These are phyloP conservation scores for Pelobates cultripes DNA, from an alignment of 2,797 vertebrate species.

Conservation along the genomic window DNA sequence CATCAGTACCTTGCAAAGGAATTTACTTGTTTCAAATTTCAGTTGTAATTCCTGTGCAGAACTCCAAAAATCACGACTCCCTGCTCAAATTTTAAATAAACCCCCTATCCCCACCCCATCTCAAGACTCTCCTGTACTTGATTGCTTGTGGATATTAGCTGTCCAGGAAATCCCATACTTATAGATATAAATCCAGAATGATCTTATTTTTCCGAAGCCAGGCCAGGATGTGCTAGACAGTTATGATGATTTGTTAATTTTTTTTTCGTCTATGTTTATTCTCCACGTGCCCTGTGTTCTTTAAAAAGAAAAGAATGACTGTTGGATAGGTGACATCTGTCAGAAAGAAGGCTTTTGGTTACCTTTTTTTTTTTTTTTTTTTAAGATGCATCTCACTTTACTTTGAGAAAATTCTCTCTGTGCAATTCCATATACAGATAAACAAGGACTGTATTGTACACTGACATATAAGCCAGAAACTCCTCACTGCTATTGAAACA, in stretches of 20 bases:
- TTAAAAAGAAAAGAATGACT: constrained; percentile 67
- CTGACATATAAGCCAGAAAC: constrained; percentile 68
- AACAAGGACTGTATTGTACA: constrained; percentile 71
- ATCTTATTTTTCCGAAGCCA: constrained; percentile 75
- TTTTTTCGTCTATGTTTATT: constrained; percentile 74
- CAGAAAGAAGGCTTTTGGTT: constrained; percentile 65
- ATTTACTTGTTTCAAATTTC: constrained; percentile 75
- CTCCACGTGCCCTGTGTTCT: constrained; percentile 70
- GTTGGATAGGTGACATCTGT: constrained; percentile 70
- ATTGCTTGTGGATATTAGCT: constrained; percentile 81
- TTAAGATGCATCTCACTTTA: constrained; percentile 67
- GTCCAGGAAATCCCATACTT: constrained; percentile 79
- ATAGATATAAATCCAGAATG: constrained; percentile 77
- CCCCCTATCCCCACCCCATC: constrained; percentile 53
- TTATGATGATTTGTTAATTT: constrained; percentile 79
- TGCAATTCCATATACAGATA: constrained; percentile 68
- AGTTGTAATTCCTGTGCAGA: constrained; percentile 71
- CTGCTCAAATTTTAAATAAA: constrained; percentile 75
- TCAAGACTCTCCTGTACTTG: constrained; percentile 70
- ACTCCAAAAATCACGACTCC: constrained; percentile 71
- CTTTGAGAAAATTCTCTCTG: constrained; percentile 66
- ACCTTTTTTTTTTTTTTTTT: constrained; percentile 42
- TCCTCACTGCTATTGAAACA: constrained; percentile 65
- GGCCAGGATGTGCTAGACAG: constrained; percentile 76
- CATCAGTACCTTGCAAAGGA: constrained; percentile 70